A percentile compares a stretch with the other conserved stretches of the same genome.
These are phyloP conservation scores for Tiphia femorata DNA, from an alignment of 2,888 invertebrate species.

Conservation along the genomic window DNA sequence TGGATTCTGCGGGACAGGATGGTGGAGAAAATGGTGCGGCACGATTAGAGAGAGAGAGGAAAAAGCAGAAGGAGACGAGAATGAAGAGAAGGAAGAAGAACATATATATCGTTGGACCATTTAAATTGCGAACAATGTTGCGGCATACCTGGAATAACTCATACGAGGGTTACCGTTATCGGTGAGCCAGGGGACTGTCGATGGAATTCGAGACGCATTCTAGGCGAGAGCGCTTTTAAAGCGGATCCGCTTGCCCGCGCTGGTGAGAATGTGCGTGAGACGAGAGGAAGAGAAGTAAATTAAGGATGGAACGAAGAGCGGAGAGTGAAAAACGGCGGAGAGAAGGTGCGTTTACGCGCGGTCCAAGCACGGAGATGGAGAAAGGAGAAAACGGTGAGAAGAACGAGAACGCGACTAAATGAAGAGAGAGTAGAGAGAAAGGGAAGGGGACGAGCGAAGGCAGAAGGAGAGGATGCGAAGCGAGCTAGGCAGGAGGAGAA, in stretches of 20 bases:
- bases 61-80: no score
- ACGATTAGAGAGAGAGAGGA: no score
- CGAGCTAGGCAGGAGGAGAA: background rate
- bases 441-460: background rate
- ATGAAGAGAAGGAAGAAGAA: no score
- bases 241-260: no score
- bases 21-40: background rate
- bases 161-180: conserved; percentile 40
- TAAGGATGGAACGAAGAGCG: no score
- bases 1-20: no score
- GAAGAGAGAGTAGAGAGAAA: background rate
- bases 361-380: no score
- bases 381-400: background rate
- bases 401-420: background rate
- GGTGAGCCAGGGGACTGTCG: conserved; percentile 20
- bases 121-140: conserved; percentile 31
- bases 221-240: conserved; percentile 24
- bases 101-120: conserved; percentile 6
- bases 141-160: conserved; percentile 26
- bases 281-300: no score
- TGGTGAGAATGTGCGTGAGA: no score
- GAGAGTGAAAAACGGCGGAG: no score
- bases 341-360: background rate
- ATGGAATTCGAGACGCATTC: conserved; percentile 38
- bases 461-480: background rate